These are phyloP conservation scores for Nothocercus nigrocapillus DNA, from an alignment of 2,113 vertebrate genomes.

Conservation along the genomic window DNA sequence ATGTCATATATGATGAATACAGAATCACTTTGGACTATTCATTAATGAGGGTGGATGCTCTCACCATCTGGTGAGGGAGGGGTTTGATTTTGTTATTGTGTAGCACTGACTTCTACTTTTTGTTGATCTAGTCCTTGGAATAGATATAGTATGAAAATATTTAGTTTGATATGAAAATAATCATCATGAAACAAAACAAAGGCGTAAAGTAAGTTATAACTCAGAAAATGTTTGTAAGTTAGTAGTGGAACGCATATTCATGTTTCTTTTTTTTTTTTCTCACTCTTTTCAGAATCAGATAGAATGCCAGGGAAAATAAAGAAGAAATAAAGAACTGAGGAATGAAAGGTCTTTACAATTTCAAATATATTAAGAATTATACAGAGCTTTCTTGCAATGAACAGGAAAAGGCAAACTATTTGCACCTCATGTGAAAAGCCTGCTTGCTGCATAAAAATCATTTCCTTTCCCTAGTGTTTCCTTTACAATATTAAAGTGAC, in stretches of 20 bases:
- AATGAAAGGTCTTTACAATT: background rate
- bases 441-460: background rate
- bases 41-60: background rate
- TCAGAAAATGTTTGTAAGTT: background rate
- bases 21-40: background rate
- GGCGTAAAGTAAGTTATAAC: background rate
- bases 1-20: background rate
- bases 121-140: background rate
- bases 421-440: fast-evolving
- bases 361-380: background rate
- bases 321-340: background rate
- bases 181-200: background rate
- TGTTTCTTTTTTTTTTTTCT: background rate
- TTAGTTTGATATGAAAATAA: background rate
- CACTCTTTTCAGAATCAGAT: background rate
- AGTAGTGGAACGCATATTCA: background rate
- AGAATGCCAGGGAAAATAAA: background rate
- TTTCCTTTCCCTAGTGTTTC: background rate
- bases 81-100: background rate
- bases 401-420: background rate
- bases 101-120: background rate
- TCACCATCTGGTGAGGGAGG: background rate
- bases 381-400: background rate
- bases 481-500: background rate
- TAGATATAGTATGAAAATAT: background rate